phyloP scores from a whole-genome alignment of 2,797 vertebrate genomes.

The Neoniphon sammara region DNA sequence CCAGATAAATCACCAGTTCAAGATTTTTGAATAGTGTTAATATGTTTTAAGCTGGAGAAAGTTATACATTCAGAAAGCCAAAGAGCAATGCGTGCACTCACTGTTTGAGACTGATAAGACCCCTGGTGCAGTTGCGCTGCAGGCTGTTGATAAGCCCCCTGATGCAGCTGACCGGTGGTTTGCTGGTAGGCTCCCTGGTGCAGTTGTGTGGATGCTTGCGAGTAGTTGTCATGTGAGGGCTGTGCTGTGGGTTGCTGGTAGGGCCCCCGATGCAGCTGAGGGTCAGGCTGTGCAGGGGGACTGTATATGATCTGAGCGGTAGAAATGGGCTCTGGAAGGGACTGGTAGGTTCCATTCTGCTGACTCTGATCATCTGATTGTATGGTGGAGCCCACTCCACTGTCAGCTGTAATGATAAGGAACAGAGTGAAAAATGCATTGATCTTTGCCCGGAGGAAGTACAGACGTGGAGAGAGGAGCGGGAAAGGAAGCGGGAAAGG shows the following conservation, averaged over 20 bases:
- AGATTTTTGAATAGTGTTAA: no score
- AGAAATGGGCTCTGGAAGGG: slow-evolving; percentile 82
- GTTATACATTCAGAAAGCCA: not conserved
- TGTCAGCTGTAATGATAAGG: slow-evolving; percentile 86
- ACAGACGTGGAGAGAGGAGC: slow-evolving; percentile 24
- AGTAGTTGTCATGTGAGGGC: slow-evolving; percentile 62
- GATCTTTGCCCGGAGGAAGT: slow-evolving; percentile 35
- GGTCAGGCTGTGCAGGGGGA: slow-evolving; percentile 80
- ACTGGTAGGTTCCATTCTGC: slow-evolving; percentile 88
- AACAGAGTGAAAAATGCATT: slow-evolving; percentile 50
- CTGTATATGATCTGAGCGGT: slow-evolving; percentile 86
- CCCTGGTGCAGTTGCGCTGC: slow-evolving; percentile 71
- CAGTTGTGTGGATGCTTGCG: slow-evolving; percentile 60
- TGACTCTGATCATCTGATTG: slow-evolving; percentile 90
- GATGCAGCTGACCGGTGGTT: slow-evolving; percentile 64
- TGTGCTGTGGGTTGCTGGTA: slow-evolving; percentile 72
- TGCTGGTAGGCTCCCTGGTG: slow-evolving; percentile 73
- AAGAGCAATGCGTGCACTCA: slow-evolving; percentile 66
- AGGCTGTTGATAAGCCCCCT: slow-evolving; percentile 66
- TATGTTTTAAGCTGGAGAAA: not conserved
- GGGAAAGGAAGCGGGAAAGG: slow-evolving; percentile 25
- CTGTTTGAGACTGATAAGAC: slow-evolving; percentile 76
- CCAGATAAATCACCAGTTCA: no score
- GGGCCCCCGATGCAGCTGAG: slow-evolving; percentile 68
- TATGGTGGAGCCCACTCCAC: slow-evolving; percentile 85